These are phyloP conservation scores for Tenualosa thibaudeaui DNA, from an alignment of 2,797 vertebrate species.

Conservation along the genomic window DNA sequence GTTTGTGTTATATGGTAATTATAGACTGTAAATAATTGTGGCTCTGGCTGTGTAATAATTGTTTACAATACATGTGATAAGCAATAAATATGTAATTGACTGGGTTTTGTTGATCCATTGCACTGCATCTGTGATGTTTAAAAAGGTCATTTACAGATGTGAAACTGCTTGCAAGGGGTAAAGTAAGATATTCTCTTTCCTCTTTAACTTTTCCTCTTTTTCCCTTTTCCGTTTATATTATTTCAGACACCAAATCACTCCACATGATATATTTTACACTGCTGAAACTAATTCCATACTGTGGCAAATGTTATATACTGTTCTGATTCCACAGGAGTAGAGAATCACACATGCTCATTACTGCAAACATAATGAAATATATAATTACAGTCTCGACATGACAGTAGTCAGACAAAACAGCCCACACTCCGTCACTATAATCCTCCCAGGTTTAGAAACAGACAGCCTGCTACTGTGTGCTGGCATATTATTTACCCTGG, in stretches of 20 bases:
- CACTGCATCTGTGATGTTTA: too few species aligned
- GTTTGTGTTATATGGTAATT: too few species aligned
- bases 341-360: background rate
- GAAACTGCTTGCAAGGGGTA: background rate
- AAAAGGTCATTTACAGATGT: too few species aligned
- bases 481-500: background rate
- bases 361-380: background rate
- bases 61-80: too few species aligned
- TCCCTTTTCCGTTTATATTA: too few species aligned
- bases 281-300: background rate
- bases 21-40: too few species aligned
- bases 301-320: background rate
- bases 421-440: background rate
- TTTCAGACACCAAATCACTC: too few species aligned
- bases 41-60: too few species aligned
- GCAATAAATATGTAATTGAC: too few species aligned
- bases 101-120: background rate
- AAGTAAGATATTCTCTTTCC: background rate
- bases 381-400: background rate
- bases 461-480: background rate
- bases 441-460: background rate
- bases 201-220: too few species aligned
- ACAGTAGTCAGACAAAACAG: background rate
- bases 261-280: background rate
- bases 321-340: background rate